Base-by-base conservation (phyloP, 2,797 vertebrate species). In the Pangasius larnaudii region DNA sequence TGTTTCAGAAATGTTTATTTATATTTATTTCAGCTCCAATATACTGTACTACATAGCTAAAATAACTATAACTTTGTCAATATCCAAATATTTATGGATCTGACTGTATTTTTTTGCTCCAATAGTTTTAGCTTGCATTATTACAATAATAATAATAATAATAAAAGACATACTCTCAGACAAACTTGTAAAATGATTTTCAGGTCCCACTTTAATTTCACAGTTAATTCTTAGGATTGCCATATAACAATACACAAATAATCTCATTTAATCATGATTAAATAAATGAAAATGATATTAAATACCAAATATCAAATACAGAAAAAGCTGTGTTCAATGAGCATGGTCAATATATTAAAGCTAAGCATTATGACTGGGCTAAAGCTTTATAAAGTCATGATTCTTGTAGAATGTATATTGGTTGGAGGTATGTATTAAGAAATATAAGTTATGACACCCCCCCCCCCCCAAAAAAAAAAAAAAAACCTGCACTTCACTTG, bases 201-300 rank as follows among this genome's bases (percentile, higher is more conserved):
- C 51, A 88, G 65, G 88, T 88, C 83, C 72, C 61, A 84, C 72
- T 89, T 89, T 89, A 89, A 87, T 89, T 84, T 89, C 88, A 89
- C 88, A 89, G 88, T 89, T 79, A 86, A 79, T 87, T 89, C 51
- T 69, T 46, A 86, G 80, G 80, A 89, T 84, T 79, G 79, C 86
- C 88, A 67, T 75, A 6, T 19, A 67, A 77, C 49, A 84, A 67
- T 89, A 86, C 39, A 89, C 85, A 87, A 86, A 86, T 53, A 27
- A 86, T 86, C 79, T 84, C 59, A 71, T 46, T 67, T 46, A 42
- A 67, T 36, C 39, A 30, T 36, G 79, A 86, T 86, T 77, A 77
- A 86, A 84, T 71, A 85, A 88, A 59, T 24, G 11, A 65, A 88
- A 69, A 69, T 58, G 2, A 86, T 51, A 49, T 78, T 84, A 83